Evolutionary conservation across 2,797 vertebrate species (phyloP).

Genomic region (Sebastes nivosus): DNA sequence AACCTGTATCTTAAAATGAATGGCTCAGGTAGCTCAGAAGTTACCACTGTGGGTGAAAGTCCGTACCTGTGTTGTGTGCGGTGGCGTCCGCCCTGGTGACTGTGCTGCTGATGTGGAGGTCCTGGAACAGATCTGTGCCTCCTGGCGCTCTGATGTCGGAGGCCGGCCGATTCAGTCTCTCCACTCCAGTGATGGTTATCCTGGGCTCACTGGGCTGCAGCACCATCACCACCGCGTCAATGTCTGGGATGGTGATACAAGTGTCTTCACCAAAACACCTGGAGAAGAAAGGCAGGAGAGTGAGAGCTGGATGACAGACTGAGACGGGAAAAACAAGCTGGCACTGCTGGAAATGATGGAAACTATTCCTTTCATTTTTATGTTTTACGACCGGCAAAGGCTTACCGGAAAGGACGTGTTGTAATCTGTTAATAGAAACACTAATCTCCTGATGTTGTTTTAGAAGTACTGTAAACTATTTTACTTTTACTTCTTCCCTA

Average conservation of each 20-base stretch:
- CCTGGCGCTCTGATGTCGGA: constrained; percentile 82
- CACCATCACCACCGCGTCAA: constrained; percentile 94
- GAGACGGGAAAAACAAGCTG: not conserved
- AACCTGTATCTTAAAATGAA: not conserved
- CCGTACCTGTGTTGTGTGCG: constrained; percentile 77
- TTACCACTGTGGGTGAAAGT: not conserved
- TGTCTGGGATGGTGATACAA: constrained; percentile 92
- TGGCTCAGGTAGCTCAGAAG: not conserved
- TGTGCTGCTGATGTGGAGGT: constrained; percentile 93
- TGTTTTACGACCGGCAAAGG: not conserved
- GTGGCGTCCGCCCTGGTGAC: constrained; percentile 84
- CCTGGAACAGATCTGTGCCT: constrained; percentile 88
- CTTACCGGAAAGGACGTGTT: not conserved
- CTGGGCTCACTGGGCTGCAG: constrained; percentile 93
- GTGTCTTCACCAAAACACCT: constrained; percentile 98
- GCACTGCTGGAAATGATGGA: not conserved
- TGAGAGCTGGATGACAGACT: not conserved
- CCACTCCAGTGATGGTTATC: constrained; percentile 92
- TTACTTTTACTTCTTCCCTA: not conserved
- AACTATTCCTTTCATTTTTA: not conserved
- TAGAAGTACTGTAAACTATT: not conserved
- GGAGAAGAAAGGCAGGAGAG: not conserved
- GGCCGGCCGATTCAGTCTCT: constrained; percentile 87
- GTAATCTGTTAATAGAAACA: not conserved
- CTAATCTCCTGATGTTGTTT: not conserved